Evolutionary conservation across 2,113 vertebrate genomes (phyloP).

Genomic region (Alectura lathami): DNA sequence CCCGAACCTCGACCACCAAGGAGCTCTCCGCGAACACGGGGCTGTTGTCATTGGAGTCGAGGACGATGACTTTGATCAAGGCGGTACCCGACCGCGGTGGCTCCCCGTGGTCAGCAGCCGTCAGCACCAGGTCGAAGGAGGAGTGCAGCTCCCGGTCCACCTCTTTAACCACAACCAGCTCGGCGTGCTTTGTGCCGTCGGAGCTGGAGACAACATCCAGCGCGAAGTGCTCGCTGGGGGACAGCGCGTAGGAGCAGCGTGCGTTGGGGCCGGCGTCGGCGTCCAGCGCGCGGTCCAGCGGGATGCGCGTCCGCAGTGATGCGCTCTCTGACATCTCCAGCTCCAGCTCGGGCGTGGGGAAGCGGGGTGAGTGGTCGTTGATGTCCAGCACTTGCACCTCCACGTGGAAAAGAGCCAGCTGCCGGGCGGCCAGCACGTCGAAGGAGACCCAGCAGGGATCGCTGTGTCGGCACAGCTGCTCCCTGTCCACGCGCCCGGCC

Average conservation of each 20-base stretch:
- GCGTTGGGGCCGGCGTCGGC: constrained; percentile 83
- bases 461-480: constrained; percentile 84
- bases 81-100: constrained; percentile 87
- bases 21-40: constrained; percentile 85
- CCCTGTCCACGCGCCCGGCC: constrained; percentile 83
- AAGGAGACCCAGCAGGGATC: constrained; percentile 87
- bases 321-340: constrained; percentile 91
- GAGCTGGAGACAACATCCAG: constrained; percentile 82
- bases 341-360: constrained; percentile 82
- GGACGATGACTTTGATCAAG: constrained; percentile 83
- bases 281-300: constrained; percentile 87
- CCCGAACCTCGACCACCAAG: constrained; percentile 79
- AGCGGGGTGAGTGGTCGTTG: constrained; percentile 89
- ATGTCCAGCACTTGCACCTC: constrained; percentile 86
- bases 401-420: constrained; percentile 83
- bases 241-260: constrained; percentile 83
- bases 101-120: constrained; percentile 86
- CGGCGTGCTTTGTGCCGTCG: constrained; percentile 81
- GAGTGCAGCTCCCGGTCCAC: constrained; percentile 87
- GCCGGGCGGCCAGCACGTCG: constrained; percentile 80
- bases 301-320: constrained; percentile 83
- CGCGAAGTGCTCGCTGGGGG: constrained; percentile 86
- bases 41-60: constrained; percentile 95
- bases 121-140: constrained; percentile 81
- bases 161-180: constrained; percentile 87